Evolutionary conservation across 2,797 vertebrate genomes (phyloP).

Genomic region (Eremophila alpestris): DNA sequence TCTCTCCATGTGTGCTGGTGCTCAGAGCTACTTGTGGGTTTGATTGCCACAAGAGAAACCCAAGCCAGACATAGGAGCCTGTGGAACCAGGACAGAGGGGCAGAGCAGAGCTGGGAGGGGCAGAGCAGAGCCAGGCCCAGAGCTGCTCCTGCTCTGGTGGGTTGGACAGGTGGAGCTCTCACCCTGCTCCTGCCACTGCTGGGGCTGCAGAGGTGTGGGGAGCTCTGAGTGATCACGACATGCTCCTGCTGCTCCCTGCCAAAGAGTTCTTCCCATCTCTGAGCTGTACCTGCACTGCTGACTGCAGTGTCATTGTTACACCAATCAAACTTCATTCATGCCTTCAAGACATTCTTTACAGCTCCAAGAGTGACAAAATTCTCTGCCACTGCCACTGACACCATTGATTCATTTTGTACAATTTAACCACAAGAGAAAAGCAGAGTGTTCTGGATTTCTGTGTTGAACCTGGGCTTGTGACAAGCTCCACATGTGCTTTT

Average conservation of each 20-base stretch:
- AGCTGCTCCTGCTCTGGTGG: rapidly evolving
- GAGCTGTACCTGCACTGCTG: background rate
- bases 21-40: background rate
- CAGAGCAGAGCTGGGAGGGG: background rate
- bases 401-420: background rate
- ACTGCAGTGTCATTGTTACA: background rate
- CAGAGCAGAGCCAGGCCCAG: background rate
- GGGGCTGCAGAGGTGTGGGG: background rate
- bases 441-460: background rate
- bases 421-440: background rate
- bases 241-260: background rate
- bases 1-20: background rate
- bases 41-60: background rate
- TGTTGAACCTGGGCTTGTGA: background rate
- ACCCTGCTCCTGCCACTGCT: background rate
- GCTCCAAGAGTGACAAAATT: background rate
- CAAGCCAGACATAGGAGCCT: rapidly evolving
- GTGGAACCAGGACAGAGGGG: too few species aligned
- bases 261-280: background rate
- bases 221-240: rapidly evolving
- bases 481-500: background rate
- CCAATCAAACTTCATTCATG: background rate
- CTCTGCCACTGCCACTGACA: background rate
- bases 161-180: rapidly evolving
- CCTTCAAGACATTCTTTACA: background rate